Base-by-base conservation (phyloP, 2,797 vertebrate genomes). In the Hippocampus kuda region DNA sequence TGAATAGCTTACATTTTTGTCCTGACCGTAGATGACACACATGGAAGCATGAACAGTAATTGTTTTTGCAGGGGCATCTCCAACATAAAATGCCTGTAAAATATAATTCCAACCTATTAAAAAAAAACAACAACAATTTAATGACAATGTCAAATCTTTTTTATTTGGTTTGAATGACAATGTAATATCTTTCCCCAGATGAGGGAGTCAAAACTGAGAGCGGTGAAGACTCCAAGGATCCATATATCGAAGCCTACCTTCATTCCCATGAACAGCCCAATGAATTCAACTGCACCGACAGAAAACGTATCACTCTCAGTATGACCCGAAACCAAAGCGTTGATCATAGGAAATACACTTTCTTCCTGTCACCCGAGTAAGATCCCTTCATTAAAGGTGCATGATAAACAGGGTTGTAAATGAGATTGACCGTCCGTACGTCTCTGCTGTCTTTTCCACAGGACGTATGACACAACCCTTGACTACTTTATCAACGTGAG, bases 291-390 rank as follows among this genome's bases (percentile, higher is more conserved):
- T 95, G 90, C 89, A 95, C 90, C 0, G 92, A 93, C 73, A 91
- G 81, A 22, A 96, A 94, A 84, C 91, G 49, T 49, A 94, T 99
- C 75, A 73, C 85, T 10, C 87, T 90, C 57, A 87, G 88, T 46
- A 90, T 91, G 76, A 90, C 94, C 66, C 83, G 74, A 16, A 90
- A 89, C 0, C 72, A 42, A 0, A 91, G 93, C 70, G 71, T 71
- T 0, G 93, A 98, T 85, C 95, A 98, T 86, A 92, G 88, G 83
- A 92, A 87, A 30, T 98, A 98, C 81, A 99, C 95, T 73, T 95
- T 98, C 88, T 99, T 99, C 85, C 86, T 97, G 30, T 93, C 94
- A 0, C 95, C 97, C 0, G 89, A 91, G 97, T 98, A 88, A 92
- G 93, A 78, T 16, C n/a, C 53, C 15, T 16, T 48, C 63, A 18